Conservation (phyloP, 2,113 vertebrate genomes). For the Percina caprodes region DNA sequence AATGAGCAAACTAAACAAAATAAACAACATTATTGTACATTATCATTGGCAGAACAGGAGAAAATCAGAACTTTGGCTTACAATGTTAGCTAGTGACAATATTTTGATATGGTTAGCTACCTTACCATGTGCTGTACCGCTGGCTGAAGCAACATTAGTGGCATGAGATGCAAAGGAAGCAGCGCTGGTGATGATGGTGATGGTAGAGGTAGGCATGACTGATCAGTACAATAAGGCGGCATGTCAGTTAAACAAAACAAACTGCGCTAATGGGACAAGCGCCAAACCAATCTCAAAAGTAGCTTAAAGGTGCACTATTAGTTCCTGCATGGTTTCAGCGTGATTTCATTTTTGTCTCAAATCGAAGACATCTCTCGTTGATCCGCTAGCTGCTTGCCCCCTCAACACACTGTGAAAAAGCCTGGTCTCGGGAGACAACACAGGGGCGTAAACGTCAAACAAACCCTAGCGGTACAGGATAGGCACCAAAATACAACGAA, state of each 20-base stretch:
- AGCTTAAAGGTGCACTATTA: neutral
- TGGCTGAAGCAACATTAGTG: conserved; percentile 46
- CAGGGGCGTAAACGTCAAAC: too few relatives aligned
- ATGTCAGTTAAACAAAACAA: conserved; percentile 47
- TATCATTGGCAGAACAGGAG: neutral
- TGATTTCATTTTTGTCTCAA: too few relatives aligned
- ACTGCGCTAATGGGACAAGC: neutral
- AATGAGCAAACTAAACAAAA: neutral
- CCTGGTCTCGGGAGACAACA: too few relatives aligned
- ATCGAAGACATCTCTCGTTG: too few relatives aligned
- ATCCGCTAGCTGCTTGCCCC: too few relatives aligned
- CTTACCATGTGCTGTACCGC: conserved; percentile 58
- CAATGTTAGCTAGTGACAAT: neutral
- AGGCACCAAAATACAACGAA: too few relatives aligned
- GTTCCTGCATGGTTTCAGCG: too few relatives aligned
- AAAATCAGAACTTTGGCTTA: neutral
- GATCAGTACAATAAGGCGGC: conserved; percentile 50
- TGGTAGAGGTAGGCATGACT: conserved; percentile 37
- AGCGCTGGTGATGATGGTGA: conserved; percentile 31
- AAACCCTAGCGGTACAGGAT: too few relatives aligned
- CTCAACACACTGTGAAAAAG: too few relatives aligned
- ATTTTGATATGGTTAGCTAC: neutral
- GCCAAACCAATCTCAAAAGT: neutral
- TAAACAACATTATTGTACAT: neutral
- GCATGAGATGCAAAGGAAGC: conserved; percentile 24